phyloP scores from a whole-genome alignment of 1,140 invertebrate species.

The Cylas formicarius region DNA sequence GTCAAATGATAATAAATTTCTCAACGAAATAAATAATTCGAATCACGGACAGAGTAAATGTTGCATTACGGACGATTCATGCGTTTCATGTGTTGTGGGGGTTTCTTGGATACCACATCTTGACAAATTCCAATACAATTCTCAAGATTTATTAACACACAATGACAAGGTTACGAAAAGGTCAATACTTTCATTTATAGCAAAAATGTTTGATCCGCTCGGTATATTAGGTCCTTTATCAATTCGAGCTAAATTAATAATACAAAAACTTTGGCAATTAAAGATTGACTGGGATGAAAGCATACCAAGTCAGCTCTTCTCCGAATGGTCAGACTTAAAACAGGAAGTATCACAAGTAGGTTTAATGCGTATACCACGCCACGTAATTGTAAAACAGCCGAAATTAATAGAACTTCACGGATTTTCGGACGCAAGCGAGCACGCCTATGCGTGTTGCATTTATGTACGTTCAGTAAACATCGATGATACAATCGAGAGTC shows the following conservation, averaged over 20 bases:
- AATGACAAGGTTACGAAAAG: slow-evolving; percentile 38
- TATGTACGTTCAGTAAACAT: slow-evolving; percentile 18
- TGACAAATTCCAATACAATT: too few relatives aligned
- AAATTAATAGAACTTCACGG: slow-evolving; percentile 29
- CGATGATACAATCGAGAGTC: background rate
- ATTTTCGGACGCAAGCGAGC: slow-evolving; percentile 35
- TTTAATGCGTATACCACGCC: slow-evolving; percentile 21
- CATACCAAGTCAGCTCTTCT: slow-evolving; percentile 29
- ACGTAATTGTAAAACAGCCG: slow-evolving; percentile 14
- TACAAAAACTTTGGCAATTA: slow-evolving; percentile 40
- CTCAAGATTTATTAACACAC: too few relatives aligned
- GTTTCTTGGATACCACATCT: slow-evolving; percentile 26
- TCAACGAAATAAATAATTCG: background rate
- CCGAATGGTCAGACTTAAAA: slow-evolving; percentile 19
- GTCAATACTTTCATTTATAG: slow-evolving; percentile 31
- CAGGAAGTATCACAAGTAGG: slow-evolving; percentile 12
- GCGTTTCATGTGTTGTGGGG: slow-evolving; percentile 32
- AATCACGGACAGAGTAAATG: background rate
- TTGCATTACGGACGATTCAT: slow-evolving; percentile 5
- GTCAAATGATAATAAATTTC: slow-evolving; percentile 4
- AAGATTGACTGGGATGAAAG: slow-evolving; percentile 41
- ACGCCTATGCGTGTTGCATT: slow-evolving; percentile 33
- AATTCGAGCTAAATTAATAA: slow-evolving; percentile 38
- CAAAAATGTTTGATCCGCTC: slow-evolving; percentile 30
- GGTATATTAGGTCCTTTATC: slow-evolving; percentile 36